Evolutionary conservation across 2,113 vertebrate species (phyloP).

Genomic region (Limnothrissa miodon): DNA sequence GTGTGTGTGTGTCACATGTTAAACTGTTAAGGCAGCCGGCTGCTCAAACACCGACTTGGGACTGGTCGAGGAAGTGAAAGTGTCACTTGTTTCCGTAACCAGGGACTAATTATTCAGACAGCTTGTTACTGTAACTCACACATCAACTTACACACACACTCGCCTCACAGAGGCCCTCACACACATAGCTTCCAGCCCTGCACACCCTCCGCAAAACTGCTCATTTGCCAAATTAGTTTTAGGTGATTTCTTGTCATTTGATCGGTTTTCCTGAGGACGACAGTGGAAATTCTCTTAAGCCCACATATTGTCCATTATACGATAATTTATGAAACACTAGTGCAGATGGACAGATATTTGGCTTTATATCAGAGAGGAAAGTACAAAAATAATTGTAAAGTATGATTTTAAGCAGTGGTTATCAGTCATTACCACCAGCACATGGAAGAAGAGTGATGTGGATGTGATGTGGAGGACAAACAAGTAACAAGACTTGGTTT

Average conservation of each 20-base stretch:
- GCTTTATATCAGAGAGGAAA: too few relatives aligned
- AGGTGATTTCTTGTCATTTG: neutral
- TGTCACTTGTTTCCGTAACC: neutral
- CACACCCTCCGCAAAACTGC: neutral
- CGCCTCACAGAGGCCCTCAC: neutral
- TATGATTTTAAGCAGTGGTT: too few relatives aligned
- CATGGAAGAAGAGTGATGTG: too few relatives aligned
- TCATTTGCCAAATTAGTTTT: neutral
- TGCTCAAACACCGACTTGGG: neutral
- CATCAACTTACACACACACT: neutral
- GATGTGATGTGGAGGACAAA: too few relatives aligned
- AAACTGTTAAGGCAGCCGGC: neutral
- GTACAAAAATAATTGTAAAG: too few relatives aligned
- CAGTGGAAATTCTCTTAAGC: too few relatives aligned
- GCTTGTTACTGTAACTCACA: constrained; percentile 5
- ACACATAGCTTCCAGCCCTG: neutral
- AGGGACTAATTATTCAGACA: neutral
- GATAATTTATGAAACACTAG: too few relatives aligned
- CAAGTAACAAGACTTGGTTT: too few relatives aligned
- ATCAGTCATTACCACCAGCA: too few relatives aligned
- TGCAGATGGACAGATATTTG: too few relatives aligned
- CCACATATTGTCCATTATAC: too few relatives aligned
- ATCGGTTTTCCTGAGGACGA: neutral
- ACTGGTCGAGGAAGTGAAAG: neutral
- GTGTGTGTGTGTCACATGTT: neutral